Conservation (phyloP, 2,113 vertebrate genomes). For the Anhinga anhinga region DNA sequence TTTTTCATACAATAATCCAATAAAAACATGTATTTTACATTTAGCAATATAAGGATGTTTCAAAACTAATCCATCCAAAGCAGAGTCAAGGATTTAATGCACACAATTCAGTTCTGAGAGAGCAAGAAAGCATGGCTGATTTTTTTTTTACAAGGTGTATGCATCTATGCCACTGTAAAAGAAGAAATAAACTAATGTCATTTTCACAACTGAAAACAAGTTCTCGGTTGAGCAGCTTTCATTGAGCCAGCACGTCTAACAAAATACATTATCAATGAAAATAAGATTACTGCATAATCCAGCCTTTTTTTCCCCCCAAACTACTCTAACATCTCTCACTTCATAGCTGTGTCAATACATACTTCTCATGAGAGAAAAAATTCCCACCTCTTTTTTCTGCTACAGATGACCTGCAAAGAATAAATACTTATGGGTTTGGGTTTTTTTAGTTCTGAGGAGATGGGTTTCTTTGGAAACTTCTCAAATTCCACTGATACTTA, state of each 20-base stretch:
- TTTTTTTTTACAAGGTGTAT: not conserved
- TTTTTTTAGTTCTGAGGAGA: not conserved
- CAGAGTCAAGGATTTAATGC: not conserved
- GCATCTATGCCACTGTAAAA: not conserved
- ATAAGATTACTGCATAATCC: not conserved
- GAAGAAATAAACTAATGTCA: slow-evolving; percentile 35
- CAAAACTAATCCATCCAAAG: slow-evolving; percentile 12
- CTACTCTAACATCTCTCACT: not conserved
- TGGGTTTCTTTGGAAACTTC: not conserved
- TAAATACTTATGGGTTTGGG: not conserved
- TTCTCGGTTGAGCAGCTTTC: slow-evolving; percentile 13
- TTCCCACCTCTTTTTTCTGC: not conserved
- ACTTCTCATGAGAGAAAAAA: not conserved
- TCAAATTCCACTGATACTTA: not conserved
- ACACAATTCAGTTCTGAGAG: not conserved
- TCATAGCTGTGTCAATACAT: not conserved
- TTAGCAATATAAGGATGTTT: not conserved
- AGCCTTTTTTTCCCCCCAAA: not conserved
- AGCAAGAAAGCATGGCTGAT: not conserved
- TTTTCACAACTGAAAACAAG: slow-evolving; percentile 18
- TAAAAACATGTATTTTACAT: not conserved
- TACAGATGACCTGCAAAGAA: not conserved
- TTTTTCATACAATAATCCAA: not conserved
- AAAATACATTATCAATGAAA: slow-evolving; percentile 41
- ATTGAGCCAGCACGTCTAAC: not conserved